Base-by-base conservation (phyloP, 53 echinoderm and acorn worm species). In the Apostichopus leukothele region DNA sequence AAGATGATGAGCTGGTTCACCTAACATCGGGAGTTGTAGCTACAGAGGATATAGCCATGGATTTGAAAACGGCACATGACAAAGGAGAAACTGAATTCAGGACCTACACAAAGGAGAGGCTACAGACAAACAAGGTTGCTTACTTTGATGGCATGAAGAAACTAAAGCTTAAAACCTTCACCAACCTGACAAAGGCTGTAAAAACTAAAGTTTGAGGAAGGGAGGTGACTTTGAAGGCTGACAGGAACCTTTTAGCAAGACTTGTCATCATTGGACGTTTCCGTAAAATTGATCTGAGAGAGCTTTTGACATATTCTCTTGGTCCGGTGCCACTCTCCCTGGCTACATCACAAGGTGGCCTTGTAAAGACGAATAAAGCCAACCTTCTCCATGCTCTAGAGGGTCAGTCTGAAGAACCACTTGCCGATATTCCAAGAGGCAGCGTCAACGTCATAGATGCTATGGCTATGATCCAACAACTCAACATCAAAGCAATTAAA, bases 11-110 rank as follows among this genome's bases (percentile, higher is more conserved):
- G 39, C 39, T 39, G 39, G 39, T 61, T 13, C 61, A 93, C 71
- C 66, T 91, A 59, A 52, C 92, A 16, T 92, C 92, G n/a, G 92
- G 94, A 20, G 71, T 89, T 6, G 52, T 94, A 50, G 94, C 94
- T 21, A 60, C 90, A 18, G 7, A 78, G 18, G 81, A 76, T 16
- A 79, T 93, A 12, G 66, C 57, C 59, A 50, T 14, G 21, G 90
- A 92, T 50, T 77, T 92, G 76, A 19, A 90, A n/a, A 3, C 11
- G 11, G 90, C 93, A 67, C 55, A 94, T 51, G 79, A 90, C 59
- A 84, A 80, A 20, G 73, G 92, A 90, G 61, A 92, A 4, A 75
- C 21, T 20, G 75, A 12, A 9, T 87, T 87, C 74, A 74, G 5
- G 10, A 27, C 78, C 3, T 89, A 50, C 52, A 79, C 59, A 23